Percentiles rank a stretch among this genome's conserved stretches.
Evolutionary conservation across 2,113 vertebrate species (phyloP).

Genomic region (Microcebus griseorufus): DNA sequence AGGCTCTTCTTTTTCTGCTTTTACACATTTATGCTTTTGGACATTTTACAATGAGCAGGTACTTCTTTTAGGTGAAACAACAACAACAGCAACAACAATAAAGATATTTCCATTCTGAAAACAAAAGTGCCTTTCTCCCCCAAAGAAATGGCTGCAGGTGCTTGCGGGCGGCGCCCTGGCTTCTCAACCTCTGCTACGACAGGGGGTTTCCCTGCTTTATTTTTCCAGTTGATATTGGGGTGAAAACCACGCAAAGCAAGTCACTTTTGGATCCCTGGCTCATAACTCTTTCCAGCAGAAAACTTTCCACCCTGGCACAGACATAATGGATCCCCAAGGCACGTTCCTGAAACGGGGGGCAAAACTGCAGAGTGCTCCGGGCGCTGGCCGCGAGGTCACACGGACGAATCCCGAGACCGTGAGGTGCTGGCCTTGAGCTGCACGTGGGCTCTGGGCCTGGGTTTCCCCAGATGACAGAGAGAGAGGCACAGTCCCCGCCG

Average conservation of each 20-base stretch:
- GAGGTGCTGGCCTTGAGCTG: too few species aligned
- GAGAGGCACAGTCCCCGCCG: too few species aligned
- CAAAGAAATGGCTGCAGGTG: not conserved
- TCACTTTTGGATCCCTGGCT: not conserved
- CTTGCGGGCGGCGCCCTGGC: not conserved
- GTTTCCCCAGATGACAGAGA: not conserved
- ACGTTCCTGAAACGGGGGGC: not conserved
- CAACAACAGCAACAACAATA: not conserved
- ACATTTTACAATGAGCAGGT: not conserved
- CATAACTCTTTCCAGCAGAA: not conserved
- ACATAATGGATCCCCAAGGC: not conserved
- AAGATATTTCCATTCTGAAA: not conserved
- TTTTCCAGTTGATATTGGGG: not conserved
- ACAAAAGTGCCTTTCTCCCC: not conserved
- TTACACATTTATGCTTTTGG: not conserved
- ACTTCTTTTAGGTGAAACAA: not conserved
- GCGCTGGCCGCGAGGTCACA: accelerated
- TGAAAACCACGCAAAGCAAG: not conserved
- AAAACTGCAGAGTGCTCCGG: too few species aligned
- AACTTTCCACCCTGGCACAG: not conserved
- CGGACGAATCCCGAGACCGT: accelerated
- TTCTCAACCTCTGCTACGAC: not conserved
- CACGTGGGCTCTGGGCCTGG: not conserved
- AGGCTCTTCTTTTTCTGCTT: not conserved
- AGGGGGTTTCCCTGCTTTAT: not conserved